These are phyloP conservation scores for Maniola jurtina DNA, from an alignment of 1,140 invertebrate species.

Conservation along the genomic window DNA sequence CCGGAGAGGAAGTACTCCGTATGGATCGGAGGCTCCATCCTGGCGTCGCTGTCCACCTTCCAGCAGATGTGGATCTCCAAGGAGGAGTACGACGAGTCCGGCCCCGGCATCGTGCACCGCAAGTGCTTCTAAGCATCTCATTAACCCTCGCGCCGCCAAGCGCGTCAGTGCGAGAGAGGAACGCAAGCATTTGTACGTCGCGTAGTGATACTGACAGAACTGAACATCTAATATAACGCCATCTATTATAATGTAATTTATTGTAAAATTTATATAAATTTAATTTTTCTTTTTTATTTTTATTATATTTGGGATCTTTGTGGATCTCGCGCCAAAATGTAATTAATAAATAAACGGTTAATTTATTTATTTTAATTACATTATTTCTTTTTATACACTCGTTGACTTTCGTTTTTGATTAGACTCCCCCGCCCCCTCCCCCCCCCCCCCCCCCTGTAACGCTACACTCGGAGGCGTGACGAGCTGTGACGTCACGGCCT, in stretches of 20 bases:
- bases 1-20: conserved; percentile 96
- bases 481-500: conserved; percentile 20
- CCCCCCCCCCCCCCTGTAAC: conserved; percentile 14
- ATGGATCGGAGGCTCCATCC: conserved; percentile 93
- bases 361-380: conserved; percentile 79
- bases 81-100: conserved; percentile 96
- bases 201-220: conserved; percentile 77
- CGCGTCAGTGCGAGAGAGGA: conserved; percentile 57
- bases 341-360: conserved; percentile 79
- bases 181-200: conserved; percentile 72
- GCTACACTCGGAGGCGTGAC: conserved; percentile 17
- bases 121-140: conserved; percentile 92
- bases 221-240: conserved; percentile 77
- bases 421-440: conserved; percentile 38
- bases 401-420: conserved; percentile 69
- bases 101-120: conserved; percentile 94
- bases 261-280: conserved; percentile 79
- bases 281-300: conserved; percentile 78
- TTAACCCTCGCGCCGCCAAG: conserved; percentile 46
- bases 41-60: conserved; percentile 93
- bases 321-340: conserved; percentile 76
- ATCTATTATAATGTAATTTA: conserved; percentile 77
- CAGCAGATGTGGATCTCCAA: conserved; percentile 96
- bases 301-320: conserved; percentile 76
- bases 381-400: conserved; percentile 76